A percentile compares a stretch with the other conserved stretches of the same genome.
phyloP scores from a whole-genome alignment of 2,888 invertebrate genomes.

The Lymantria dispar region DNA sequence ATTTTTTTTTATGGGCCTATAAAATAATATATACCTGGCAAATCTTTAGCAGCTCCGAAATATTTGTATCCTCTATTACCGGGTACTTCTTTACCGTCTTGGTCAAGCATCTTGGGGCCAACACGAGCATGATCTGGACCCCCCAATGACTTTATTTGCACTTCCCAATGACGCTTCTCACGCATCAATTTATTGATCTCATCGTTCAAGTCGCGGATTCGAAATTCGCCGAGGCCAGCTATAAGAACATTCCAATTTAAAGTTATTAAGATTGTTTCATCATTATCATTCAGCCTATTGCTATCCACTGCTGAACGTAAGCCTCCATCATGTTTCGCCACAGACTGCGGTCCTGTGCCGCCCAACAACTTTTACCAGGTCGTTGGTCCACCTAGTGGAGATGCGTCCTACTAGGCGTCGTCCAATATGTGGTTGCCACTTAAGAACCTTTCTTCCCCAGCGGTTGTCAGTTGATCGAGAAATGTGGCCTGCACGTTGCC shows the following conservation, averaged over 20 bases:
- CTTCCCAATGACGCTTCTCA: slow-evolving; percentile 99
- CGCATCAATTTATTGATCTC: slow-evolving; percentile 98
- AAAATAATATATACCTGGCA: slow-evolving; percentile 85
- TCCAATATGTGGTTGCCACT: no score
- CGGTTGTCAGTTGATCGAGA: no score
- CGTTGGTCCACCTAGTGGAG: no score
- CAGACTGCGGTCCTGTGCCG: no score
- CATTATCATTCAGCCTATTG: no score
- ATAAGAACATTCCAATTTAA: slow-evolving; percentile 8
- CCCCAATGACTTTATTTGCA: slow-evolving; percentile 96
- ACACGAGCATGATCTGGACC: slow-evolving; percentile 96
- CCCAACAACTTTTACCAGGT: no score
- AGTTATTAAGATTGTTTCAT: not conserved
- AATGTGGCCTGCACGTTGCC: no score
- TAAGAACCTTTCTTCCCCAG: no score
- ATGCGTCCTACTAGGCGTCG: no score
- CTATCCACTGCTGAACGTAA: no score
- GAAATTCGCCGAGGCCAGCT: slow-evolving; percentile 99
- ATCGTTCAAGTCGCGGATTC: slow-evolving; percentile 98
- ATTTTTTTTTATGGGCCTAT: no score
- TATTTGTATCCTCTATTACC: slow-evolving; percentile 99
- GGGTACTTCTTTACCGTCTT: slow-evolving; percentile 97
- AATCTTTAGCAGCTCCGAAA: slow-evolving; percentile 98
- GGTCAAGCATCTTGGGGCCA: slow-evolving; percentile 96
- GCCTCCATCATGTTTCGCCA: no score